These are phyloP conservation scores for Ceratosolen solmsi DNA, from an alignment of 1,140 invertebrate genomes.

Conservation along the genomic window DNA sequence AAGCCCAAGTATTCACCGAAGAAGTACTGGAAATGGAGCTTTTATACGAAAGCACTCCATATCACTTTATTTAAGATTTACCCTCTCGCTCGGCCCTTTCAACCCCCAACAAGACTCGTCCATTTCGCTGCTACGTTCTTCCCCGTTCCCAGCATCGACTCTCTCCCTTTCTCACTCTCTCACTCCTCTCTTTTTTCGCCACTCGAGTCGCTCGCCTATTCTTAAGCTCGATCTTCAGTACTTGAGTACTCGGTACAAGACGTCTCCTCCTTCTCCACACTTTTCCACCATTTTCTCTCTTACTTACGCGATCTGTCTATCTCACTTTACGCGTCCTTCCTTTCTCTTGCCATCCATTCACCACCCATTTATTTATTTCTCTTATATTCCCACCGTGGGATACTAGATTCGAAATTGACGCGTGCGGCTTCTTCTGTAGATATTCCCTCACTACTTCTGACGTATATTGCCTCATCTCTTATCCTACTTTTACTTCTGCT, in stretches of 20 bases:
- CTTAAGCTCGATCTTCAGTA: slow-evolving; percentile 41
- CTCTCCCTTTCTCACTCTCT: slow-evolving; percentile 33
- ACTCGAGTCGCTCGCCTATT: slow-evolving; percentile 24
- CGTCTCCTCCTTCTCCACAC: background rate
- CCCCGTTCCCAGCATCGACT: slow-evolving; percentile 49
- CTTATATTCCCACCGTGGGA: slow-evolving; percentile 55
- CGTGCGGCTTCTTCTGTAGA: background rate
- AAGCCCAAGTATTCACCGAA: slow-evolving; percentile 56
- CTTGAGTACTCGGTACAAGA: slow-evolving; percentile 47
- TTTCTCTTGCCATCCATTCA: slow-evolving; percentile 37
- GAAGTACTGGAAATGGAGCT: slow-evolving; percentile 73
- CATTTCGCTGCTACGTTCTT: slow-evolving; percentile 69
- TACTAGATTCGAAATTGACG: slow-evolving; percentile 49
- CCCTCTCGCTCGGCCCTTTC: slow-evolving; percentile 73
- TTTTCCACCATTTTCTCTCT: slow-evolving; percentile 51
- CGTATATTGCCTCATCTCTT: slow-evolving; percentile 3
- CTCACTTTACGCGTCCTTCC: slow-evolving; percentile 15
- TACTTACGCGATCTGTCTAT: background rate
- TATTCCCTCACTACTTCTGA: background rate
- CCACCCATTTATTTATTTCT: slow-evolving; percentile 60
- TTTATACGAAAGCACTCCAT: slow-evolving; percentile 75
- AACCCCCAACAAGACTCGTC: slow-evolving; percentile 74
- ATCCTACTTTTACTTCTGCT: slow-evolving; percentile 34
- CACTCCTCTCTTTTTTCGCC: slow-evolving; percentile 17
- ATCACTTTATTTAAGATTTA: slow-evolving; percentile 76